Base-by-base conservation (phyloP, 2,888 invertebrate genomes). In the Panopea generosa region DNA sequence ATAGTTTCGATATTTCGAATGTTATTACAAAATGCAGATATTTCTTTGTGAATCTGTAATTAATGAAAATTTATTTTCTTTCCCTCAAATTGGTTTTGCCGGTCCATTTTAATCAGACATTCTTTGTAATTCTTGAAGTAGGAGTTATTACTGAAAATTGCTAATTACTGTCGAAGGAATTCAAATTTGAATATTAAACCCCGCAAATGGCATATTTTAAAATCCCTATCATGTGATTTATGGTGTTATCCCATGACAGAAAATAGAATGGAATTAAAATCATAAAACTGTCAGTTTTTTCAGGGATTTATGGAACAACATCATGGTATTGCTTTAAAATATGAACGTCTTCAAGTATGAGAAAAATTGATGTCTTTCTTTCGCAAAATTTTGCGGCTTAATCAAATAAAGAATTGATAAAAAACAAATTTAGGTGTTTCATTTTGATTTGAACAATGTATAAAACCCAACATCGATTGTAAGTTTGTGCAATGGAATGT, bases 341-440 rank as follows among this genome's bases (percentile, higher is more conserved):
- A 33, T 33, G 33, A 33, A 33, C 4, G 33, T 33, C 33, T 33
- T 33, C 33, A 33, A 33, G 11, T 7, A 7, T 33, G 33, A 33
- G 33, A 33, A 33, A 33, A 60, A 60, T 60, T 60, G 45, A 60
- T 60, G 60, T 45, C n/a, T 60, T 60, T 47, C 47, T 60, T 14
- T 29, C 47, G 60, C 45, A 60, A 60, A 60, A 47, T 60, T n/a
- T 26, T 60, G 24, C 2, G 47, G 29, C 47, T 47, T 47, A 29
- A 47, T 45, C 60, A 45, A 49, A 60, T 27, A 49, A 49, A 60
- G 56, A 26, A 18, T 11, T 20, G 26, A 45, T 43, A 59, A 59
- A 59, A 26, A 59, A 26, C 11, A 43, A 20, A 7, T 4, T 43
- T 33, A 33, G 33, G 33, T 7, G 33, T 33, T 33, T 33, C 11